Base-by-base conservation (phyloP, 2,113 vertebrate genomes). In the Trochalopteron elliotii region DNA sequence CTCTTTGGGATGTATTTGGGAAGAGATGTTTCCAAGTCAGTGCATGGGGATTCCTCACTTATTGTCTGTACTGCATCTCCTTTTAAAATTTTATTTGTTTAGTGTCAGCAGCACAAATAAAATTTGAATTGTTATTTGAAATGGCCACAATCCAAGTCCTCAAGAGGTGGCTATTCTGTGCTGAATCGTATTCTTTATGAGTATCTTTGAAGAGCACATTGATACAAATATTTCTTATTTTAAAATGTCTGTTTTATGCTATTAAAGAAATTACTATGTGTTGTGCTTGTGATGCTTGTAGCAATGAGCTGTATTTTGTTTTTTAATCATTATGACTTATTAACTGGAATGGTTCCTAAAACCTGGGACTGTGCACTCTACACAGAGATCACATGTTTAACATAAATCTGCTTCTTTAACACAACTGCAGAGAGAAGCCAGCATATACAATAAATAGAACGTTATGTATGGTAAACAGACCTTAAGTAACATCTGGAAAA, bases 291-390 rank as follows among this genome's bases (percentile, higher is more conserved):
- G 56, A 79, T 72, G 40, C 53, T 44, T 2, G 0, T 67, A 77
- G 67, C 33, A 75, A 22, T 90, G 76, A 94, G 59, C 65, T 84
- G 31, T 84, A 44, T 92, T 90, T 95, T 93, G 79, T 33, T 89
- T 95, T 96, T 90, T 90, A 90, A 56, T 95, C 39, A 49, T 80
- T 70, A 70, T 81, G 83, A 88, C 79, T 97, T 60, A 37, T 64
- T 75, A 86, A 89, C 74, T 92, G 76, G 93, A 92, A 75, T 81
- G 83, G 17, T 94, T 97, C 68, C 83, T 92, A 78, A 92, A 96
- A 71, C 61, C 40, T 78, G 93, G 68, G 44, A 64, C 79, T 94
- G 40, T 90, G 60, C 71, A 42, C 42, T 88, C 50, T 70, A 10
- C 79, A 21, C 21, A 59, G 75, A 91, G 18, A 74, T 53, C 37